Base-by-base conservation (phyloP, 2,113 vertebrate genomes). In the Eulacestoma nigropectus region DNA sequence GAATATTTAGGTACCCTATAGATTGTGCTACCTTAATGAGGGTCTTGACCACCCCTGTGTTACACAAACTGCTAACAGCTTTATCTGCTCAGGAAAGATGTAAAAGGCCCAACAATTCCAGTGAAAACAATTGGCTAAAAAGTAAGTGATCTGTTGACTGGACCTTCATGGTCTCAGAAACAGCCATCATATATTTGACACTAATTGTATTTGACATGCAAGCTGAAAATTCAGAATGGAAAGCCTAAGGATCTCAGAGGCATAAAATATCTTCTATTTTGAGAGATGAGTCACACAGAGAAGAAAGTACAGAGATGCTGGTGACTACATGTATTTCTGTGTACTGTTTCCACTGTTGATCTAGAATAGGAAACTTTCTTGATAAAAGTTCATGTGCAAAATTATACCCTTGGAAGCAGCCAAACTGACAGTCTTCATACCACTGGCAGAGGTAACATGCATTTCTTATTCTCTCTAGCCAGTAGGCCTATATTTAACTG, bases 331-430 rank as follows among this genome's bases (percentile, higher is more conserved):
- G 55, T 74, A 63, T 96, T 94, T 95, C 85, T 96, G 84, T 91
- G 87, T 92, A 72, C 76, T 59, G 37, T 63, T 83, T 93, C 52
- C 35, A 90, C 72, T 81, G 73, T 84, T 91, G 72, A 65, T 92
- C 44, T 87, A 55, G 91, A 89, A 70, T 63, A 92, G 78, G 78
- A 93, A 87, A 89, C 63, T 91, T 96, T 91, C 79, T 85, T 83
- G 90, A 87, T 86, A 64, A 67, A 93, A 90, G 87, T 88, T 89
- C 92, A 47, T 64, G 72, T 68, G 39, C 76, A 86, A 88, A 95
- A 90, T 92, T 95, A 91, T 52, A 68, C 35, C 41, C 68, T 75
- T 86, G 63, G 47, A 86, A 93, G 75, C 90, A 90, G 93, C 90
- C 90, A 96, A 93, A 90, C 35, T 16, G 33, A 79, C 91, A 86